A percentile compares a stretch with the other conserved stretches of the same genome.
Conservation (phyloP, 1,140 invertebrate species). For the Ganaspis sp. region DNA sequence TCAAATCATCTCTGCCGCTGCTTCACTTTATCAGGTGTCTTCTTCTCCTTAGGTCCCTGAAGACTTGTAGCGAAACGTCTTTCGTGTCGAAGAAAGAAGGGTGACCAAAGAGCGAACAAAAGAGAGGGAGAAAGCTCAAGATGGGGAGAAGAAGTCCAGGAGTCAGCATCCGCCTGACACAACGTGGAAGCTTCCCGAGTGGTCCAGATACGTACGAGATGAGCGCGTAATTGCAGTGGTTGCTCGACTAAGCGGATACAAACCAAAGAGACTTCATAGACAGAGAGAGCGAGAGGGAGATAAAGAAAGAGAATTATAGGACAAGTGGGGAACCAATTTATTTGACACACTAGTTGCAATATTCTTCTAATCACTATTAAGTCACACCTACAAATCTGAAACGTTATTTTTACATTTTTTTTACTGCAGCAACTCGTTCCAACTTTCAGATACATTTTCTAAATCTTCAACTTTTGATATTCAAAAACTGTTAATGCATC, state of each 20-base stretch:
- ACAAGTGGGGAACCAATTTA: neutral
- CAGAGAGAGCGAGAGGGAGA: constrained; percentile 44
- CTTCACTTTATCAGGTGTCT: neutral
- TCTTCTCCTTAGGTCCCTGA: neutral
- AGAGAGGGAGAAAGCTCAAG: neutral
- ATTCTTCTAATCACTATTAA: constrained; percentile 44
- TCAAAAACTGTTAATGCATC: too few relatives aligned
- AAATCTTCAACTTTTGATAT: too few relatives aligned
- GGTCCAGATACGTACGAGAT: constrained; percentile 60
- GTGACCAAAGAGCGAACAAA: neutral
- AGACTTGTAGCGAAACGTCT: neutral
- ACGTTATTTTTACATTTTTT: constrained; percentile 32
- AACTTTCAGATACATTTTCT: neutral
- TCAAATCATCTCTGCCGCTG: neutral
- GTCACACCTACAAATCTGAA: constrained; percentile 1
- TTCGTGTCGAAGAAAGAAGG: neutral
- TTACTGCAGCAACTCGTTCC: neutral
- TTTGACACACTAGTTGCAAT: constrained; percentile 30
- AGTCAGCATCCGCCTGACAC: constrained; percentile 10
- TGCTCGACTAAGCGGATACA: constrained; percentile 67
- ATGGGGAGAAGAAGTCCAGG: constrained; percentile 12
- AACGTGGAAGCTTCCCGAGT: constrained; percentile 2
- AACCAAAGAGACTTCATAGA: constrained; percentile 49
- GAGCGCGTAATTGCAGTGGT: constrained; percentile 69
- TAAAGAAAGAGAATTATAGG: constrained; percentile 43